Percentiles rank a stretch among this genome's conserved stretches.
Evolutionary conservation across 1,140 invertebrate species (phyloP).

Genomic region (Hormaphis cornu): DNA sequence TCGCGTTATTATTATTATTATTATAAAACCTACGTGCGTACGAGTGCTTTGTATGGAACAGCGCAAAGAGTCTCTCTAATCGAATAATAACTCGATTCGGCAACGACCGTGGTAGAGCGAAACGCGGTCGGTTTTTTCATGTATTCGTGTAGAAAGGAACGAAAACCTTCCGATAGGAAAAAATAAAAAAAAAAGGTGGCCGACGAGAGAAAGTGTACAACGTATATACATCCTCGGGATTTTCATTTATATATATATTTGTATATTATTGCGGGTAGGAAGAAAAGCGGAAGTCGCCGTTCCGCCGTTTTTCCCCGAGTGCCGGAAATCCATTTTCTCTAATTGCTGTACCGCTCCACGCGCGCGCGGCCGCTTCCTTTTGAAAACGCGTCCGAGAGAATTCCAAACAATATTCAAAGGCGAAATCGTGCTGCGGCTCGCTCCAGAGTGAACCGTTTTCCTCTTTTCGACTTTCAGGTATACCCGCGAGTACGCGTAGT

Average conservation of each 20-base stretch:
- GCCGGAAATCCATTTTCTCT: conserved; percentile 32
- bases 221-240: conserved; percentile 20
- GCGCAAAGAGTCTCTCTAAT: not conserved
- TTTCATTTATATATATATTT: not conserved
- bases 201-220: not conserved
- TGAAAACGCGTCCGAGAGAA: conserved; percentile 10
- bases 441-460: too few relatives aligned
- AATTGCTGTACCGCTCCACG: conserved; percentile 23
- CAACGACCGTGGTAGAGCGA: not conserved
- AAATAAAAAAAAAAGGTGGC: not conserved
- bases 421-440: too few relatives aligned
- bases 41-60: not conserved
- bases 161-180: not conserved
- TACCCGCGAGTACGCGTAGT: too few relatives aligned
- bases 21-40: not conserved
- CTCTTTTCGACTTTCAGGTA: too few relatives aligned
- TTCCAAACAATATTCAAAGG: conserved; percentile 9
- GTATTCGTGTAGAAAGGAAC: not conserved
- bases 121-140: not conserved
- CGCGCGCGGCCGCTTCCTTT: not conserved
- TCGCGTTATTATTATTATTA: not conserved
- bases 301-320: conserved; percentile 26
- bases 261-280: not conserved
- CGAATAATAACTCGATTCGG: conserved; percentile 2
- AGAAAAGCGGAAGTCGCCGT: conserved; percentile 19